phyloP scores from a whole-genome alignment of 2,113 vertebrate genomes.

The Entosphenus tridentatus region DNA sequence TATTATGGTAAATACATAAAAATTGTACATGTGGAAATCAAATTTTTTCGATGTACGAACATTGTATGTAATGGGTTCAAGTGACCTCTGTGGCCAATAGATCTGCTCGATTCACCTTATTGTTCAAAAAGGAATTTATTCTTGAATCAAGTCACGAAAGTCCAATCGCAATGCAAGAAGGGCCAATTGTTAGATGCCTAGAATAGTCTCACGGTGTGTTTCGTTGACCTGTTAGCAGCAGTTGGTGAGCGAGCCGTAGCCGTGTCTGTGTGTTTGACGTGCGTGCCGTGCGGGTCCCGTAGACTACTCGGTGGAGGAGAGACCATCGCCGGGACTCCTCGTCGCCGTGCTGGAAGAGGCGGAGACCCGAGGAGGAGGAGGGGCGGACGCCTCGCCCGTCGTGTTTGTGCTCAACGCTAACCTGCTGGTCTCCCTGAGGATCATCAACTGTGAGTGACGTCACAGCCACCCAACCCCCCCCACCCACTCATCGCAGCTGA shows the following conservation, averaged over 20 bases:
- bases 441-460: constrained; percentile 83
- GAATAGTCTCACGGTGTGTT: no score
- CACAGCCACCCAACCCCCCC: no score
- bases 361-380: not conserved
- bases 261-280: constrained; percentile 7
- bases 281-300: constrained; percentile 7
- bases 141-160: no score
- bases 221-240: no score
- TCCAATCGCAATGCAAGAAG: no score
- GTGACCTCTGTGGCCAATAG: no score
- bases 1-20: not conserved
- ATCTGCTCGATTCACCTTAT: no score
- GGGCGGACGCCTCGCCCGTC: constrained; percentile 48
- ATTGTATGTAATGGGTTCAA: no score
- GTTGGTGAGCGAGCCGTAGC: not conserved
- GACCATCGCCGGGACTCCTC: constrained; percentile 66
- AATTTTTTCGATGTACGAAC: no score
- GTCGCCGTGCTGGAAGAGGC: constrained; percentile 92
- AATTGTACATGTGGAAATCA: not conserved
- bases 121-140: no score
- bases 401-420: constrained; percentile 97
- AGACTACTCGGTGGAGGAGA: constrained; percentile 95
- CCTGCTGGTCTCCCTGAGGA: constrained; percentile 90
- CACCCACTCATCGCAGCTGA: no score
- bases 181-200: no score